phyloP scores from a whole-genome alignment of 2,888 invertebrate species.

The Euplexia lucipara region DNA sequence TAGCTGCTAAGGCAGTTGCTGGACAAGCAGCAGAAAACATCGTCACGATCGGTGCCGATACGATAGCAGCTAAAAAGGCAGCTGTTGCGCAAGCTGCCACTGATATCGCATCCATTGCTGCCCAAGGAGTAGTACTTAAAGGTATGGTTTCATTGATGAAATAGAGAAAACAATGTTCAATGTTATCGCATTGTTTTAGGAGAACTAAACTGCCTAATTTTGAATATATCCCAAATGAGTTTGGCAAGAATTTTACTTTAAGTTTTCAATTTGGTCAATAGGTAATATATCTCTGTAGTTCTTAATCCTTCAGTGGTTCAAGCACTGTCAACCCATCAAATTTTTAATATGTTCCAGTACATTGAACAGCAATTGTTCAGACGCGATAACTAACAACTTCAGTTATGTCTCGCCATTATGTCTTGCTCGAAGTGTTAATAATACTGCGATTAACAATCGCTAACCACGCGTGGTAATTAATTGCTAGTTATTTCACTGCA shows the following conservation, averaged over 20 bases:
- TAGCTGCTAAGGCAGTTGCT: slow-evolving; percentile 23
- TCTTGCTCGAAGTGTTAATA: slow-evolving; percentile 23
- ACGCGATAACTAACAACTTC: not conserved
- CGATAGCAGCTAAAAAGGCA: slow-evolving; percentile 28
- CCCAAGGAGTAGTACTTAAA: slow-evolving; percentile 20
- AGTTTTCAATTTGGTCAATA: no score
- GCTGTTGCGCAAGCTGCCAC: slow-evolving; percentile 27
- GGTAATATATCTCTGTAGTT: not conserved
- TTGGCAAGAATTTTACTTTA: no score
- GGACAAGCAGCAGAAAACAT: slow-evolving; percentile 27
- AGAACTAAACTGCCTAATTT: no score
- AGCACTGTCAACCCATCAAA: not conserved
- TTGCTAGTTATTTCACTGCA: not conserved
- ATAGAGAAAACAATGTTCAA: no score
- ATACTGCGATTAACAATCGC: slow-evolving; percentile 7
- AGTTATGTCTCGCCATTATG: slow-evolving; percentile 11
- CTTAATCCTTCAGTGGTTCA: no score
- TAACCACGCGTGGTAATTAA: slow-evolving; percentile 33
- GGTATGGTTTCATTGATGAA: slow-evolving; percentile 29
- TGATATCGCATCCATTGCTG: slow-evolving; percentile 43
- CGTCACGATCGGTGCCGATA: not conserved
- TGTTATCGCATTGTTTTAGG: no score
- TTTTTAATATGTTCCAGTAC: not conserved
- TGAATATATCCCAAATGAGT: no score
- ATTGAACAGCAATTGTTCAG: not conserved